Base-by-base conservation (phyloP, 2,888 invertebrate genomes). In the Omphaloscelis lunosa region DNA sequence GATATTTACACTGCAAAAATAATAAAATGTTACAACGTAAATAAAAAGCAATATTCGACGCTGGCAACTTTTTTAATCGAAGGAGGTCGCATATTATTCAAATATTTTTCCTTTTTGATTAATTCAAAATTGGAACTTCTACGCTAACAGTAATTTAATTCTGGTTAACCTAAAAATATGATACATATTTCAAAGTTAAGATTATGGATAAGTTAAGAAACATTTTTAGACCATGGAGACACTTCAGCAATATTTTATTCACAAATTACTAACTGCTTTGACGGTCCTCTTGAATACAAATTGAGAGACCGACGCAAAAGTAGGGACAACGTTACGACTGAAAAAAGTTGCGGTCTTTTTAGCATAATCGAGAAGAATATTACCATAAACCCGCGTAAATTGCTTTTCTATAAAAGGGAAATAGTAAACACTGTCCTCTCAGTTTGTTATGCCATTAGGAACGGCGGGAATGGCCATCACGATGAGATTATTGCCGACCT, bases 371-470 rank as follows among this genome's bases (percentile, higher is more conserved):
- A 72, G 41, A 75, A 81, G 20, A 65, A 72, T 72, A 84, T 86
- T 86, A 75, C 72, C 86, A 84, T 84, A 86, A 86, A 72, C 78
- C 83, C 71, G 62, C 69, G 86, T 72, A 86, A 84, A 84, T 86
- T 84, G 74, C 86, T 84, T 84, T 84, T 65, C 72, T 72, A 72
- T 79, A 79, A 73, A 82, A 78, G 6, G 34, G 62, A 79, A 84
- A 83, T 86, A 74, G 74, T 86, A 83, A 72, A 84, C 74, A 78
- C 20, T 82, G 63, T 58, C 69, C 69, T 59, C 20, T 72, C 23
- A 69, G 74, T 78, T 83, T 74, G 61, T 82, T 75, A 77, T 71
- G 63, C 65, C 53, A 77, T 73, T 72, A 83, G 41, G 12, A 77
- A 77, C 56, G 56, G 34, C n/a, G 80, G 51, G n/a, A 76, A 66